Base-by-base conservation (phyloP, 2,113 vertebrate species). In the Pampusana beccarii region DNA sequence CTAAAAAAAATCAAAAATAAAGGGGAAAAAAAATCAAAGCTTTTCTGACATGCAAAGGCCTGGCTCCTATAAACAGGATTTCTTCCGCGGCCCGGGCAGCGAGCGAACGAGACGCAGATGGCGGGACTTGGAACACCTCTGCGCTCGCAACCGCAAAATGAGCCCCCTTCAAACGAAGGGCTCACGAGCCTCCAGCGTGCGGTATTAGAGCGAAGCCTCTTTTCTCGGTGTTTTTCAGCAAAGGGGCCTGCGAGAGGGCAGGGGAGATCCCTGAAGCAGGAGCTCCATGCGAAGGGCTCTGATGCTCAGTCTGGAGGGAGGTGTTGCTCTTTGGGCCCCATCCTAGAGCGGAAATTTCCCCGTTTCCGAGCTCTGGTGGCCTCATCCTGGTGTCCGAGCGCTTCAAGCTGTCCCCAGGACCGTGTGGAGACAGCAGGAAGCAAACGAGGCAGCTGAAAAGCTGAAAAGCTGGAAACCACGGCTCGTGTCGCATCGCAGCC, bases 91-190 rank as follows among this genome's bases (percentile, higher is more conserved):
- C 82, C 67, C 90, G 93, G 92, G 95, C 95, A 95, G 95, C 0
- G 10, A 95, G 92, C 20, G 92, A 94, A 96, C 80, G 88, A 93
- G 91, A 90, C 38, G 46, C 95, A 92, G 92, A 95, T 88, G 92
- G 90, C 33, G 0, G 21, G 79, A 40, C 90, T 94, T 94, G 92
- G 95, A 95, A 88, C 90, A 90, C 94, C 92, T 90, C 96, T 19
- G 62, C 0, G 3, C 79, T 74, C 20, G 3, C 78, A 58, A 89
- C 81, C 74, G 1, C 81, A 4, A 20, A 88, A 75, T 20, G 17
- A 81, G 71, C 85, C 74, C 74, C 34, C 70, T 58, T 75, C 58
- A 65, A 81, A 79, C 1, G 3, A 66, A 16, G 10, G 31, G 79
- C 5, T 23, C 56, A 44, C 1, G 42, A 81, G 61, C 31, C 36